Base-by-base conservation (phyloP, 2,888 invertebrate species). In the Eristalinus aeneus region DNA sequence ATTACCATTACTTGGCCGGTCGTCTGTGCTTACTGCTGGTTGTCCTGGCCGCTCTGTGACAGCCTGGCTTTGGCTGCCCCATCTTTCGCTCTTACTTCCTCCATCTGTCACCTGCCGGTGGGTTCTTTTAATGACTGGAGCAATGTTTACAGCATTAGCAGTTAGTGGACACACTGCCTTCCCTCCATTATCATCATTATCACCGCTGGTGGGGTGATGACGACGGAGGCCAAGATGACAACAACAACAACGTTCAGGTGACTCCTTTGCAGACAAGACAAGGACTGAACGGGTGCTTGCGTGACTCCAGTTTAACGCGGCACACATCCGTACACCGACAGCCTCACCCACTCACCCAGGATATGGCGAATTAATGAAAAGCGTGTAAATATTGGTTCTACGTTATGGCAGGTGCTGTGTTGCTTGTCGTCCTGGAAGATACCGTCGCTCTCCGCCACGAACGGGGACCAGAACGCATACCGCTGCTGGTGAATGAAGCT, bases 331-430 rank as follows among this genome's bases (percentile, higher is more conserved):
- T 20, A 71, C 61, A 22, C 11, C 27, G n/a, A n/a, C 39, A 31
- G 32, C 54, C 23, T 10, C 58, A n/a, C 58, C 34, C 34, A 32
- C 32, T 46, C 46, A 16, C 56, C 54, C 68, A 23, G 56, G 31
- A 60, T 60, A 75, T 56, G 60, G 75, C 54, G 76, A 80, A 85
- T 80, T 81, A 85, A 85, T 76, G 76, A 77, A 85, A 85, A 81
- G 64, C 76, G 85, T 85, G 85, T 80, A 85, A 85, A 85, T 85
- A 85, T 85, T 85, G 85, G 81, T 85, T 85, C 73, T 81, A 73
- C 81, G 81, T 85, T 80, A 85, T 85, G 85, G 85, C 85, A 85
- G 85, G 85, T 85, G 81, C 81, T 81, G 81, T 81, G 81, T 85
- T 85, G 69, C 81, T 76, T 85, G 76, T 85, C 85, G 58, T 80